Conservation (phyloP, 2,888 invertebrate genomes). For the Pogonocherus hispidulus region DNA sequence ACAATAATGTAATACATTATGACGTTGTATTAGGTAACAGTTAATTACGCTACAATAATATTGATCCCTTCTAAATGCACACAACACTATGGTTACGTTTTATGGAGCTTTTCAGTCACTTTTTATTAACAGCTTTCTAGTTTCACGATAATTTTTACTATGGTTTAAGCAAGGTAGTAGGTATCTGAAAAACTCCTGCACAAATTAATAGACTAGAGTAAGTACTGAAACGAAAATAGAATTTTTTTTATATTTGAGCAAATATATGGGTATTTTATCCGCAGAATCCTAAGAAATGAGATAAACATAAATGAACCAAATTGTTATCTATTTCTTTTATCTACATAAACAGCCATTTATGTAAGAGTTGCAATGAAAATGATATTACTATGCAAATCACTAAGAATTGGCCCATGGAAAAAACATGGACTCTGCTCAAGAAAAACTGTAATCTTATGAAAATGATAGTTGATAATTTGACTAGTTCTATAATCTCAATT, state of each 20-base stretch:
- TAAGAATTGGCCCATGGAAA: too few relatives aligned
- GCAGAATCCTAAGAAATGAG: background rate
- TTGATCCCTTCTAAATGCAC: slow-evolving; percentile 60
- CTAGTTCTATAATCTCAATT: too few relatives aligned
- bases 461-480: too few relatives aligned
- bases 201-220: slow-evolving; percentile 4
- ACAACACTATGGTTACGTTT: slow-evolving; percentile 41
- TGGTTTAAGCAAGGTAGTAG: background rate
- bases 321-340: too few relatives aligned
- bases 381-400: too few relatives aligned
- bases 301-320: background rate
- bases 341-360: too few relatives aligned
- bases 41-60: slow-evolving; percentile 51
- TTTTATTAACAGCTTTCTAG: slow-evolving; percentile 12
- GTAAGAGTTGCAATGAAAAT: too few relatives aligned
- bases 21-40: slow-evolving; percentile 49
- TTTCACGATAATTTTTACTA: background rate
- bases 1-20: slow-evolving; percentile 45
- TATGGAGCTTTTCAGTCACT: slow-evolving; percentile 15
- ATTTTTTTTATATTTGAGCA: slow-evolving; percentile 11
- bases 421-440: too few relatives aligned
- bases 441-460: too few relatives aligned
- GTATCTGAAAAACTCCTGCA: slow-evolving; percentile 5
- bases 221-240: background rate
- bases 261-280: background rate